Conservation (phyloP, 2,797 vertebrate species). For the Galago senegalensis region DNA sequence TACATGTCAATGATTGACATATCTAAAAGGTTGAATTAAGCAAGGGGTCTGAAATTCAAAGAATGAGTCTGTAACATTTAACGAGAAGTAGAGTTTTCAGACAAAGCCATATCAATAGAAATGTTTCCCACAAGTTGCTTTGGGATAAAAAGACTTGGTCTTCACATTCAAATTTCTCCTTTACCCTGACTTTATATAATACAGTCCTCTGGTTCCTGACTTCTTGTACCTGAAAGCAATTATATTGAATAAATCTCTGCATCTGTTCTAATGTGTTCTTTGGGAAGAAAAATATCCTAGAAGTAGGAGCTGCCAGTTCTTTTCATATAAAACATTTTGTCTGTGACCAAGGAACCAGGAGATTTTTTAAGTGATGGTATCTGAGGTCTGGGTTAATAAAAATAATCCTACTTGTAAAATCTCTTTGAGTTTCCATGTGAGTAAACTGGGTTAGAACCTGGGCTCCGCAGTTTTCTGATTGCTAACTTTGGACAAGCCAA, state of each 20-base stretch:
- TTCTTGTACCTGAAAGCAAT: conserved; percentile 30
- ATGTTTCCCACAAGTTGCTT: conserved; percentile 6
- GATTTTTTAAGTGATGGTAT: background rate
- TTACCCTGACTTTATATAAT: conserved; percentile 32
- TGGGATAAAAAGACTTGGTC: background rate
- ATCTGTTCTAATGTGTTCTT: conserved; percentile 1
- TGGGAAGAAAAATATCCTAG: conserved; percentile 29
- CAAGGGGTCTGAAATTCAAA: conserved; percentile 48
- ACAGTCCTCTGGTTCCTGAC: background rate
- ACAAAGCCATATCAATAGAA: background rate
- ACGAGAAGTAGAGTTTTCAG: background rate
- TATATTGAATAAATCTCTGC: conserved; percentile 10
- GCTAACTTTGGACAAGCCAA: background rate
- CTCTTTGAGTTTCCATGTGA: background rate
- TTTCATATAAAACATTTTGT: conserved; percentile 27
- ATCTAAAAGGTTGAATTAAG: conserved; percentile 39
- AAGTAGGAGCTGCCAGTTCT: conserved; percentile 16
- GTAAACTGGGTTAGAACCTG: background rate
- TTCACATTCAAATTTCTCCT: conserved; percentile 44
- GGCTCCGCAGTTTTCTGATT: background rate
- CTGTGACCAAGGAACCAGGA: background rate
- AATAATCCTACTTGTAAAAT: background rate
- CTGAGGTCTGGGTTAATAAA: background rate
- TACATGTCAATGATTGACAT: background rate
- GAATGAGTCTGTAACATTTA: background rate